Evolutionary conservation across 30 jellyfish, hydroid and myxozoan species (phyloP), one percentile per base, ranked within the genome.

Genomic region (Sanderia malayensis): DNA sequence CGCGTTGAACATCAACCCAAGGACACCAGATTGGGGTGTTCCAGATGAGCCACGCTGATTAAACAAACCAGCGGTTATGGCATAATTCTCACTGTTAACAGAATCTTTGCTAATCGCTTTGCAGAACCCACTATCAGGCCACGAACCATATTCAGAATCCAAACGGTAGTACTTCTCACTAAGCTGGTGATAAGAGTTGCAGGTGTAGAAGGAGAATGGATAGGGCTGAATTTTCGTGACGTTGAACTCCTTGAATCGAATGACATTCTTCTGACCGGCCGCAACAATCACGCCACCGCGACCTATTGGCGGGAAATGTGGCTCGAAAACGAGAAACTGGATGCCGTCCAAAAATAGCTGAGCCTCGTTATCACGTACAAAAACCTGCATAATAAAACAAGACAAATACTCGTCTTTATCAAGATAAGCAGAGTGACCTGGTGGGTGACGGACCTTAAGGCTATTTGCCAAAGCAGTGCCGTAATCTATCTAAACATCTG

Each of bases 71-170:
- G 86, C 94, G 6, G 96, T 52, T 1, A 86, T 71, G 41, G 67
- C 96, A 67, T 86, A 86, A 58, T 80, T 86, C 30, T 62, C 80
- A 18, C 44, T 33, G 31, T 76, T 46, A 2, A 78, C 46, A 26
- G 63, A 34, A 18, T 46, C 75, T 44, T 64, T 72, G 18, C 67
- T 59, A 33, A 86, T 64, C 1, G 96, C 96, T 44, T 76, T 71
- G 69, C 96, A 86, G 41, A 86, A 86, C 0, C 96, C 96, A 66
- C 79, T 88, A 59, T 77, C 85, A 44, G 96, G 96, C 96, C 96
- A 86, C 10, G 81, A 28, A 6, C 88, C 92, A 57, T 70, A 46
- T 53, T 44, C 66, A 0, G 87, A 92, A 46, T 86, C 93, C 28
- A 79, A 75, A 15, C 80, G 89, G 44, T 74, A 86, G 28, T 77